phyloP scores from a whole-genome alignment of 2,888 invertebrate species.

The Pachymerium ferrugineum region DNA sequence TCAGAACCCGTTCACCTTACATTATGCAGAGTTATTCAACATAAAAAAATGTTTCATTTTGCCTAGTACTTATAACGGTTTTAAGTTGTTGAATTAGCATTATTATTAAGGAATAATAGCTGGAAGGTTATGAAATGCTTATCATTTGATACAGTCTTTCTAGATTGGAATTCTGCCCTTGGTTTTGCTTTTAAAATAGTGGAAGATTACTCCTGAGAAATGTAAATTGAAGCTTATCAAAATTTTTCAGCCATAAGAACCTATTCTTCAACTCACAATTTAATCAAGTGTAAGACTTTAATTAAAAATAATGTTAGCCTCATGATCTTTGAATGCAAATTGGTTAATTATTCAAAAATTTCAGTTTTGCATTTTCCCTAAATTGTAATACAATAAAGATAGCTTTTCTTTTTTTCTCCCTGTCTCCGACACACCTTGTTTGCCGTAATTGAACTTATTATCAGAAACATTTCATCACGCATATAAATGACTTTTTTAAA shows the following conservation, averaged over 20 bases:
- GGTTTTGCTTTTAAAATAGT: background rate
- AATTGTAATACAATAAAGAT: no score
- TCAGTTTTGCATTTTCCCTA: conserved; percentile 2
- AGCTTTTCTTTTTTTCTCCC: background rate
- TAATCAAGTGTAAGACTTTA: conserved; percentile 1
- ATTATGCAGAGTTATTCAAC: no score
- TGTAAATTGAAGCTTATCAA: background rate
- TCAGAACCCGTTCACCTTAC: no score
- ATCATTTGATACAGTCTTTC: no score
- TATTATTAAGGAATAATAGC: no score
- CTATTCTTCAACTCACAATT: conserved; percentile 4
- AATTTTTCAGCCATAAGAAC: background rate
- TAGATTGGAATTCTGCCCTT: no score
- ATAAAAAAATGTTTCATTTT: no score
- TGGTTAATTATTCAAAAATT: conserved; percentile 9
- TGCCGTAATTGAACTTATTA: background rate
- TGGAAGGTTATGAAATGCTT: no score
- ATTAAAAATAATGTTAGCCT: conserved; percentile 5
- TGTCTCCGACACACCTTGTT: no score
- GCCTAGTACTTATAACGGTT: no score
- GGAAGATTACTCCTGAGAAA: background rate
- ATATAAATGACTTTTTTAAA: background rate
- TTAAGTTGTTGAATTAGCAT: no score
- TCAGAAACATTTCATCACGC: no score
- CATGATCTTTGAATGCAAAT: background rate